Conservation (phyloP, 35 echinoderm and acorn worm genomes). For the Heliocidaris erythrogramma region DNA sequence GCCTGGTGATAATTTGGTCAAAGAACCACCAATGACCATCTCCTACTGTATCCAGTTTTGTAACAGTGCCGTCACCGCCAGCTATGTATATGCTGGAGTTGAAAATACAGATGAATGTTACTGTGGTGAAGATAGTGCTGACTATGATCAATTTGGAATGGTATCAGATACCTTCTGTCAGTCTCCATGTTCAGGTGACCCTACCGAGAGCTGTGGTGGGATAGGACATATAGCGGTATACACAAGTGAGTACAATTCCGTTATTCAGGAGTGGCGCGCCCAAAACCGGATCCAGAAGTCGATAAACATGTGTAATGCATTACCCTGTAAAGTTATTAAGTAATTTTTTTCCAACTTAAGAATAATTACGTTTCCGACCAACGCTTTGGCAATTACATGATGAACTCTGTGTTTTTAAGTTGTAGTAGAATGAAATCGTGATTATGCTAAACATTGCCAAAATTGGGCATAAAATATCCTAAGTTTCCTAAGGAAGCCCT, state of each 20-base stretch:
- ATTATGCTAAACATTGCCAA: too few species aligned
- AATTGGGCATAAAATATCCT: too few species aligned
- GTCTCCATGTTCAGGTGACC: background rate
- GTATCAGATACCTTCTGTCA: background rate
- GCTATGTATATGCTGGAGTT: constrained; percentile 27
- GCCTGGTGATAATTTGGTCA: background rate
- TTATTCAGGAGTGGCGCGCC: too few species aligned
- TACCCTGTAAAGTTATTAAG: too few species aligned
- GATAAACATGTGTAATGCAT: too few species aligned
- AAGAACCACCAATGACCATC: background rate
- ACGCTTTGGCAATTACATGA: too few species aligned
- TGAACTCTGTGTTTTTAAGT: too few species aligned
- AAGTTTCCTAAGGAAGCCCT: too few species aligned
- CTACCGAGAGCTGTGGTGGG: constrained; percentile 15
- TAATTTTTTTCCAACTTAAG: too few species aligned
- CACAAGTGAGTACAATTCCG: background rate
- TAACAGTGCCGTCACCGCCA: background rate
- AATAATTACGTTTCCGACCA: too few species aligned
- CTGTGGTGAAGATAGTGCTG: background rate
- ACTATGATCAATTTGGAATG: background rate
- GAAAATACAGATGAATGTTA: background rate
- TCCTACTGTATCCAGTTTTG: constrained; percentile 1
- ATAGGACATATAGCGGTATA: background rate
- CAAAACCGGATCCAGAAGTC: too few species aligned
- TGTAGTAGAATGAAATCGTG: too few species aligned